Evolutionary conservation across 2,888 invertebrate genomes (phyloP).

Genomic region (Euplagia quadripunctaria): DNA sequence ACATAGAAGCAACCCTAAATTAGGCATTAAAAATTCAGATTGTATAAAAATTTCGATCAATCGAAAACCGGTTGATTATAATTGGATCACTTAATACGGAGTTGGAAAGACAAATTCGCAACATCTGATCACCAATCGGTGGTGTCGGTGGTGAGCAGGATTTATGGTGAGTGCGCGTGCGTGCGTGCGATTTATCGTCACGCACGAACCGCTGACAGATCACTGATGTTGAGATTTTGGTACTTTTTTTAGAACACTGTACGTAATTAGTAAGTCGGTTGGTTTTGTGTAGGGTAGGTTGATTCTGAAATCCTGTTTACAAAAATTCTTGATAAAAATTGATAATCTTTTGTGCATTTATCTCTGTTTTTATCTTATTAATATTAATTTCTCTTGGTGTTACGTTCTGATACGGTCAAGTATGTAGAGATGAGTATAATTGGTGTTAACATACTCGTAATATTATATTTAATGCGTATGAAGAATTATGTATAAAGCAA

Average conservation of each 20-base stretch:
- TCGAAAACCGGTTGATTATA: constrained; percentile 50
- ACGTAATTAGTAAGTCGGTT: constrained; percentile 39
- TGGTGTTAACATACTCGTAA: too few species aligned
- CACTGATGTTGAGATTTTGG: constrained; percentile 41
- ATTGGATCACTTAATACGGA: constrained; percentile 59
- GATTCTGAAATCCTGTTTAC: background rate
- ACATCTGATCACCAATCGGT: constrained; percentile 62
- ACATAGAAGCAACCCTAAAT: background rate
- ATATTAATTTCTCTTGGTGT: too few species aligned
- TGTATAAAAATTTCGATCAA: constrained; percentile 25
- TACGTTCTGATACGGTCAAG: too few species aligned
- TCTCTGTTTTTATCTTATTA: background rate
- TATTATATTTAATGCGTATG: too few species aligned
- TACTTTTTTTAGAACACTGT: constrained; percentile 40
- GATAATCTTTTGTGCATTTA: background rate
- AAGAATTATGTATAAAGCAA: too few species aligned
- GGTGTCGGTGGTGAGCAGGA: constrained; percentile 57
- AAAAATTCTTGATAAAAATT: background rate
- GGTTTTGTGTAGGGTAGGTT: background rate
- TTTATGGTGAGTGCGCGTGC: constrained; percentile 60
- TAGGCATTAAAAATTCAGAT: constrained; percentile 6
- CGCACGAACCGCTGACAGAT: constrained; percentile 48
- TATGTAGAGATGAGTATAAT: too few species aligned
- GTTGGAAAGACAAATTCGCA: constrained; percentile 63
- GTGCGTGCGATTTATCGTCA: constrained; percentile 59